A percentile compares a stretch with the other conserved stretches of the same genome.
Conservation (phyloP, 1,140 invertebrate species). For the Venustaconcha ellipsiformis region DNA sequence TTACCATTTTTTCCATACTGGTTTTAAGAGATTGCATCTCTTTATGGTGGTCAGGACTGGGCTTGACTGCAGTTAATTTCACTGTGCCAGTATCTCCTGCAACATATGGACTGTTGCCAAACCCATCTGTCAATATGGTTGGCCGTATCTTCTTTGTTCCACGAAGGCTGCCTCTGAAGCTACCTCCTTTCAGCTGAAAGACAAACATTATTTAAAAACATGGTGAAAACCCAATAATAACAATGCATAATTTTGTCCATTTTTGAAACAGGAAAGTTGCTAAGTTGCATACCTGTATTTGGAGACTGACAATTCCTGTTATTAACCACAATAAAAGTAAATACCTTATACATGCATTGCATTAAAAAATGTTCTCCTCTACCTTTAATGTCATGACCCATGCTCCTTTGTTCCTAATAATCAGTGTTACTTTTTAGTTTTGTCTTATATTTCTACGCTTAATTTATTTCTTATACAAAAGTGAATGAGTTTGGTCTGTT, state of each 20-base stretch:
- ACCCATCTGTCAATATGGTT: conserved; percentile 12
- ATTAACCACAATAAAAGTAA: neutral
- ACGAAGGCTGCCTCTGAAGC: conserved; percentile 18
- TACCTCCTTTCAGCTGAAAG: conserved; percentile 29
- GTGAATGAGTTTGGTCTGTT: neutral
- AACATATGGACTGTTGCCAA: conserved; percentile 27
- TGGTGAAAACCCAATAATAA: neutral
- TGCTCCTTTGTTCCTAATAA: no score
- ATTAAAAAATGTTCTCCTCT: neutral
- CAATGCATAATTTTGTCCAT: neutral
- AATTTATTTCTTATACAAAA: neutral
- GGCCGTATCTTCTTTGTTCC: conserved; percentile 23
- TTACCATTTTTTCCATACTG: no score
- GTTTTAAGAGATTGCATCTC: no score
- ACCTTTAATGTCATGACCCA: no score
- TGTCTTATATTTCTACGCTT: no score
- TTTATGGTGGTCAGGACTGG: no score
- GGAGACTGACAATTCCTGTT: neutral
- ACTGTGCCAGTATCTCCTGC: conserved; percentile 21
- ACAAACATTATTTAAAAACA: neutral
- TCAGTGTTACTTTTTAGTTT: no score
- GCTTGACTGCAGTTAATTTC: conserved; percentile 26
- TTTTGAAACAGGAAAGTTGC: neutral
- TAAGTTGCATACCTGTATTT: neutral
- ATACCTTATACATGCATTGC: neutral